Conservation (phyloP, 2,113 vertebrate species). For the Hymenochirus boettgeri region DNA sequence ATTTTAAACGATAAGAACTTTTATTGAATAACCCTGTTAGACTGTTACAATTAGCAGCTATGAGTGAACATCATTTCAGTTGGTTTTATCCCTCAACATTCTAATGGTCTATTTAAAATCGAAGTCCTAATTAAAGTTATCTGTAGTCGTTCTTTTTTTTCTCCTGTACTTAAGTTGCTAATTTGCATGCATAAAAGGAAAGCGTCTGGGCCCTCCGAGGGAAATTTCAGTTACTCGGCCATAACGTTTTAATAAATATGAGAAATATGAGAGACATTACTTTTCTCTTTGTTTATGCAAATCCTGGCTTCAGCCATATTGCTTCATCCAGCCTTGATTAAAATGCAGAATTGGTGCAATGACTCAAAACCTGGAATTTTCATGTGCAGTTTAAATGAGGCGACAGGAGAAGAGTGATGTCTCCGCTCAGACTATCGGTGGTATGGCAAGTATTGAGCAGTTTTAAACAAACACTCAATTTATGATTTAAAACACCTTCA, state of each 20-base stretch:
- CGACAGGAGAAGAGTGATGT: not conserved
- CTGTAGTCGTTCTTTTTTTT: not conserved
- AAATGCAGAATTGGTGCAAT: constrained; percentile 21
- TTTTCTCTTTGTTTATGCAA: constrained; percentile 38
- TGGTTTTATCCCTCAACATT: not conserved
- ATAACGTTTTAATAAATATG: constrained; percentile 37
- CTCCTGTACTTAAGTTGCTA: not conserved
- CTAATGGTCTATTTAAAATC: not conserved
- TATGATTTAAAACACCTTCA: not conserved
- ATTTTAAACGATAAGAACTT: too few relatives aligned
- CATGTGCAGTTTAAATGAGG: constrained; percentile 8
- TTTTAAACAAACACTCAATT: not conserved
- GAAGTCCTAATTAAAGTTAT: constrained; percentile 23
- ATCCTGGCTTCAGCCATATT: constrained; percentile 27
- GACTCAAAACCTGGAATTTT: constrained; percentile 6
- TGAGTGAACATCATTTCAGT: not conserved
- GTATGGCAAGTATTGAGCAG: not conserved
- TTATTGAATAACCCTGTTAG: too few relatives aligned
- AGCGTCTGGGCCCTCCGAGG: constrained; percentile 18
- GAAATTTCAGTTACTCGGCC: constrained; percentile 38
- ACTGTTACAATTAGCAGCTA: not conserved
- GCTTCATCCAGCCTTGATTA: constrained; percentile 23
- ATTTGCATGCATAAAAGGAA: constrained; percentile 30
- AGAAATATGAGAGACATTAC: constrained; percentile 38
- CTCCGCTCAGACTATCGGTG: not conserved